These are phyloP conservation scores for Pseudomyrmex concolor DNA, from an alignment of 1,140 invertebrate species.

Conservation along the genomic window DNA sequence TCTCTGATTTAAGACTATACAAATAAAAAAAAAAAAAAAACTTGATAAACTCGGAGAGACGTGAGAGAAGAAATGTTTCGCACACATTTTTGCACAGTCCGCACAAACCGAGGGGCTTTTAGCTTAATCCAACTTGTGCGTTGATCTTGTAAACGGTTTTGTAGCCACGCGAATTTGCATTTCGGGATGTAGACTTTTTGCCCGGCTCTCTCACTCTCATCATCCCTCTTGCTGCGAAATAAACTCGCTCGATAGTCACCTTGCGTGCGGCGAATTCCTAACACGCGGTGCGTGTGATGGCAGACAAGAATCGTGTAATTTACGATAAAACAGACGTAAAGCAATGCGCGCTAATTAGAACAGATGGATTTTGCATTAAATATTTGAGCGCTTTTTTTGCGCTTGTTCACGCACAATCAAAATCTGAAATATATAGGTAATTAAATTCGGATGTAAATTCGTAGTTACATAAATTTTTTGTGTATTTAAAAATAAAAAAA, in stretches of 20 bases:
- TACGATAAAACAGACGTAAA: neutral
- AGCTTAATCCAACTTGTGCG: constrained; percentile 52
- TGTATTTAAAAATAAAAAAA: too few species aligned
- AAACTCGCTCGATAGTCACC: constrained; percentile 55
- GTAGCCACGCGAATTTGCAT: constrained; percentile 69
- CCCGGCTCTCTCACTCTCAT: neutral
- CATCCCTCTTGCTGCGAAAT: constrained; percentile 57
- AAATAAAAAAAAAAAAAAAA: neutral
- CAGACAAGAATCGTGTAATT: constrained; percentile 42
- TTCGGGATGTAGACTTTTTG: constrained; percentile 55
- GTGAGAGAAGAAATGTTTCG: constrained; percentile 44
- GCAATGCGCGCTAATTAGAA: constrained; percentile 39
- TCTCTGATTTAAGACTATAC: neutral
- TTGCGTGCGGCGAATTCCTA: constrained; percentile 52
- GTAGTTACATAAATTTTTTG: too few species aligned
- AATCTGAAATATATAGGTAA: neutral
- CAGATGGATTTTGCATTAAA: constrained; percentile 13
- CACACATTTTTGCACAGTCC: constrained; percentile 12
- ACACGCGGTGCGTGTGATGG: constrained; percentile 22
- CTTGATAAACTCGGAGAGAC: too few species aligned
- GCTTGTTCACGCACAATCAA: neutral
- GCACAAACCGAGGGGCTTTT: constrained; percentile 45
- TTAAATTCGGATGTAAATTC: neutral
- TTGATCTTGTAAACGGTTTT: constrained; percentile 70
- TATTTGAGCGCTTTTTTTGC: neutral